These are phyloP conservation scores for Prosopocoilus inquinatus DNA, from an alignment of 2,888 invertebrate species.

Conservation along the genomic window DNA sequence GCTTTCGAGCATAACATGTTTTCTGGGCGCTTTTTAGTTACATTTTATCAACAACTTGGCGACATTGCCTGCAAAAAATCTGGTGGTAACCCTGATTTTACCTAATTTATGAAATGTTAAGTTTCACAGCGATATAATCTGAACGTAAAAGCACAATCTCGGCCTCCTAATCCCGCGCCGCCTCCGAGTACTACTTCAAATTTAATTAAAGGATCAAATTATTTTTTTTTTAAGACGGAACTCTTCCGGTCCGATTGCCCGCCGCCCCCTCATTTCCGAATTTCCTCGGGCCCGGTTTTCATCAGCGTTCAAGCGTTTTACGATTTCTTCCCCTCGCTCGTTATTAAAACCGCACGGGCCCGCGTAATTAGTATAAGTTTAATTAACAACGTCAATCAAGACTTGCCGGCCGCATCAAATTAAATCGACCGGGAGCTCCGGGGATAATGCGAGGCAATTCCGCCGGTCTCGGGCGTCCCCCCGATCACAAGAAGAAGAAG, in stretches of 20 bases:
- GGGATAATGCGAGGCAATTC: neutral
- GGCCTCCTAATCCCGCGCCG: too few relatives aligned
- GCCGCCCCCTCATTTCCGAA: neutral
- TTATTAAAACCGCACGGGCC: conserved; percentile 23
- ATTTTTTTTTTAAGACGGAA: neutral
- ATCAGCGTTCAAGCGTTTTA: conserved; percentile 19
- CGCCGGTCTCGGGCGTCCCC: neutral
- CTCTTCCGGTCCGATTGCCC: neutral
- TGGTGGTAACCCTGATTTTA: too few relatives aligned
- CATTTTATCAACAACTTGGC: too few relatives aligned
- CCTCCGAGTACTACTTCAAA: neutral
- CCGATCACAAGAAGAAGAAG: neutral
- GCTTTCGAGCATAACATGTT: too few relatives aligned
- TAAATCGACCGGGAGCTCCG: conserved; percentile 20
- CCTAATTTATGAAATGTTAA: too few relatives aligned
- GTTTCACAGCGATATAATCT: too few relatives aligned
- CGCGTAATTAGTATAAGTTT: conserved; percentile 31
- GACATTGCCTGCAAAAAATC: too few relatives aligned
- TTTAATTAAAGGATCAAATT: neutral
- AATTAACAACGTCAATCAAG: conserved; percentile 32
- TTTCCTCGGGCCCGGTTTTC: neutral
- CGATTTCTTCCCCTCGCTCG: conserved; percentile 16
- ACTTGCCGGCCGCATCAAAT: conserved; percentile 30
- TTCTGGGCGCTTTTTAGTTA: too few relatives aligned
- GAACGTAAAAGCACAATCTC: too few relatives aligned